Conservation (phyloP, 1,140 invertebrate genomes). For the Drosophila parabipectinata region DNA sequence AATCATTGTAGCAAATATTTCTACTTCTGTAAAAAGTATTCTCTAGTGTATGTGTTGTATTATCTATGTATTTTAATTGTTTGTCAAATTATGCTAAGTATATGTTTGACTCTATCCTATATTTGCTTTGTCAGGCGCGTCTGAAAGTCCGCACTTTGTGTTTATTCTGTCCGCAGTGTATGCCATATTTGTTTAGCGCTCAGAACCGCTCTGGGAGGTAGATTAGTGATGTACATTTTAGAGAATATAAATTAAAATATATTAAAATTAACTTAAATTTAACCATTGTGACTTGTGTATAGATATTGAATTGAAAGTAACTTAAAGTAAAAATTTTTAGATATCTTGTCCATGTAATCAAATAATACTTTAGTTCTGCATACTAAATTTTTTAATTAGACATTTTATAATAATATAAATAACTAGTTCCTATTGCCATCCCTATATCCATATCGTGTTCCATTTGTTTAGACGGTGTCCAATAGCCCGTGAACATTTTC, state of each 20-base stretch:
- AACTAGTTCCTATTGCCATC: neutral
- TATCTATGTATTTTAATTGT: slow-evolving; percentile 52
- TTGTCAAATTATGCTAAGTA: slow-evolving; percentile 71
- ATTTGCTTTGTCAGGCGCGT: slow-evolving; percentile 32
- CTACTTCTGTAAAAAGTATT: neutral
- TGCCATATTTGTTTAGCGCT: slow-evolving; percentile 50
- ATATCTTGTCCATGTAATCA: no score
- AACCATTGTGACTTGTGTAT: neutral
- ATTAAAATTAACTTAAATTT: neutral
- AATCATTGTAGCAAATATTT: slow-evolving; percentile 17
- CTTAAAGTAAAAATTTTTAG: no score
- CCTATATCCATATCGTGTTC: slow-evolving; percentile 13
- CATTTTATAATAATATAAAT: neutral
- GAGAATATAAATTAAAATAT: neutral
- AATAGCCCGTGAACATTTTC: slow-evolving; percentile 74
- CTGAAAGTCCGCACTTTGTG: slow-evolving; percentile 10
- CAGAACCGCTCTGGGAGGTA: slow-evolving; percentile 3
- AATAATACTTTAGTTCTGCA: no score
- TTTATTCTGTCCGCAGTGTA: slow-evolving; percentile 26
- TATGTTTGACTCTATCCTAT: slow-evolving; percentile 22
- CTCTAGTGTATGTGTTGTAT: neutral
- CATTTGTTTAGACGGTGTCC: slow-evolving; percentile 78
- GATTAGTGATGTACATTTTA: neutral
- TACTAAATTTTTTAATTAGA: no score
- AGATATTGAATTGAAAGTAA: no score